phyloP scores from a whole-genome alignment of 2,113 vertebrate species.

The Physeter macrocephalus region DNA sequence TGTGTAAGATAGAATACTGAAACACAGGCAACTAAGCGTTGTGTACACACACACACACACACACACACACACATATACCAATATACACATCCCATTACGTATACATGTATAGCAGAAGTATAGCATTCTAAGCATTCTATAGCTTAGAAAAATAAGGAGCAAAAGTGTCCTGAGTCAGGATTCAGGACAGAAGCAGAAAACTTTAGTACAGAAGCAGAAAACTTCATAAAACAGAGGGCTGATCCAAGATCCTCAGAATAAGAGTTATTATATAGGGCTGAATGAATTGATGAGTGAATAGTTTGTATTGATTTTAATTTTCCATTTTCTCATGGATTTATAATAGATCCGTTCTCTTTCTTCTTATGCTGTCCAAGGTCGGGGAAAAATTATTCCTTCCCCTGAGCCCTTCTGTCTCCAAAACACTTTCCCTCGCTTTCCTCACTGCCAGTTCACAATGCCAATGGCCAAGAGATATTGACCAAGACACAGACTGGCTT shows the following conservation, averaged over 20 bases:
- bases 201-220: not conserved
- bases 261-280: not conserved
- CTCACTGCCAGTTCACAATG: not conserved
- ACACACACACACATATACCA: not conserved
- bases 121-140: not conserved
- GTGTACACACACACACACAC: not conserved
- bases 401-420: accelerated
- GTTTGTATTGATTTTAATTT: not conserved
- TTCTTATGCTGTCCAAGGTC: not conserved
- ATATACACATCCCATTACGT: not conserved
- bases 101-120: not conserved
- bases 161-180: not conserved
- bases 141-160: not conserved
- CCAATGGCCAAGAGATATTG: not conserved
- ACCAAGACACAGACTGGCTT: not conserved
- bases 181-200: not conserved
- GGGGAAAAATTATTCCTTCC: not conserved
- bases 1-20: not conserved
- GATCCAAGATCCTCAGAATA: not conserved
- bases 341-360: not conserved
- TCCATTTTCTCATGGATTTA: not conserved
- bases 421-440: not conserved
- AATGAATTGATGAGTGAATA: not conserved
- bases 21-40: not conserved
- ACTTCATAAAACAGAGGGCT: not conserved